Evolutionary conservation across 92 coral and sea anemone species (phyloP).

Genomic region (Siderastrea siderea): DNA sequence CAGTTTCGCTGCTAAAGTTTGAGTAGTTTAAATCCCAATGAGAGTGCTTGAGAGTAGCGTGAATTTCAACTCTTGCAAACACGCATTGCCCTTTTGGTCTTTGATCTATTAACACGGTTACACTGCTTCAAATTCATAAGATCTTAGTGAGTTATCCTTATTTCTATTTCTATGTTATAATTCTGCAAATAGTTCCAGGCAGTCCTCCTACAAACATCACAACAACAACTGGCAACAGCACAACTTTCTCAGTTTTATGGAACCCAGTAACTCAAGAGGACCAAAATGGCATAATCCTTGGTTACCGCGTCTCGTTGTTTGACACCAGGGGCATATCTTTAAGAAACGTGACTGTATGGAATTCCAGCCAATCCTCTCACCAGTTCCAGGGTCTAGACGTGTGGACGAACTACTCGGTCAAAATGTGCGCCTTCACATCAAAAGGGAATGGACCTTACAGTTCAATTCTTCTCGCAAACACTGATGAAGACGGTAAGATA

Average conservation of each 20-base stretch:
- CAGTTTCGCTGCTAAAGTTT: no score
- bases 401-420: conserved; percentile 72
- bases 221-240: not conserved
- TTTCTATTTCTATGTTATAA: not conserved
- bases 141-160: not conserved
- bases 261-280: conserved; percentile 37
- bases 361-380: conserved; percentile 5
- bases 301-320: conserved; percentile 32
- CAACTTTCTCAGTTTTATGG: conserved; percentile 52
- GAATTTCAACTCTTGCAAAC: no score
- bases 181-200: conserved; percentile 27
- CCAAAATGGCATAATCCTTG: conserved; percentile 68
- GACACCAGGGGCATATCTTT: conserved; percentile 13
- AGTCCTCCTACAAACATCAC: conserved; percentile 21
- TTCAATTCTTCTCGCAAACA: conserved; percentile 53
- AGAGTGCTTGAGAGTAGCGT: no score
- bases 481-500: conserved; percentile 63
- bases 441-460: conserved; percentile 82
- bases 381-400: conserved; percentile 42
- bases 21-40: no score
- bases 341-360: conserved; percentile 20
- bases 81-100: no score
- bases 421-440: conserved; percentile 71
- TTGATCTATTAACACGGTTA: no score
- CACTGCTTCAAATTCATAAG: no score